Evolutionary conservation across 2,797 vertebrate species (phyloP), one percentile per base, ranked within the genome.

Genomic region (Chelon labrosus): DNA sequence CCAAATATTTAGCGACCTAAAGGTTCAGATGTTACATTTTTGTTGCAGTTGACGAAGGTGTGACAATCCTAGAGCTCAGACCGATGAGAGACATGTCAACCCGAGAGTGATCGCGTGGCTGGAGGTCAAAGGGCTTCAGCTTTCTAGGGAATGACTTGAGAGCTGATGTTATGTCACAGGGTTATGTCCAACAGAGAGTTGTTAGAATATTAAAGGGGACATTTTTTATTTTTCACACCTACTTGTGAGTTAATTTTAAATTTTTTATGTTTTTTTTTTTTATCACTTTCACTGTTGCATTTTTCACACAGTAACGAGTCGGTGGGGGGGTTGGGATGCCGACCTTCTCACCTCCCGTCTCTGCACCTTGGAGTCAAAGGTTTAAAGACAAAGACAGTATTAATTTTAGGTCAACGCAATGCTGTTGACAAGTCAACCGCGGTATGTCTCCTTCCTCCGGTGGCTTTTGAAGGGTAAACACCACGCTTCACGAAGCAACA

Each of bases 381-480:
- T 74, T 61, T 31, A 60, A 67, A 71, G n/a, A 75, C 39, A 67
- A 27, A 19, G 25, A 68, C 65, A 75, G 62, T 44, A 65, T 82
- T 42, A 70, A 67, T 38, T 44, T 42, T 12, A 62, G 57, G 58
- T 77, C 17, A 35, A 57, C 11, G 37, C 3, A 12, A 19, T 8
- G 35, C 55, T 72, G 75, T 70, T 59, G 52, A 79, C 67, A 86
- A 20, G 65, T 66, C 62, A 64, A 44, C 65, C 66, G 22, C n/a
- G 38, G 17, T 70, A 8, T 12, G 31, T n/a, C 51, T 50, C 63
- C 8, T 37, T 58, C 54, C 31, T 25, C 57, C 14, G 22, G 19
- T 2, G 10, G n/a, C 53, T 13, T 59, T 11, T 49, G 27, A 61
- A 52, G 61, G 42, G 16, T 31, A 3, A 51, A 37, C 27, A 17